A percentile compares a stretch with the other conserved stretches of the same genome.
Conservation (phyloP, 2,113 vertebrate genomes). For the Coregonus clupeaformis region DNA sequence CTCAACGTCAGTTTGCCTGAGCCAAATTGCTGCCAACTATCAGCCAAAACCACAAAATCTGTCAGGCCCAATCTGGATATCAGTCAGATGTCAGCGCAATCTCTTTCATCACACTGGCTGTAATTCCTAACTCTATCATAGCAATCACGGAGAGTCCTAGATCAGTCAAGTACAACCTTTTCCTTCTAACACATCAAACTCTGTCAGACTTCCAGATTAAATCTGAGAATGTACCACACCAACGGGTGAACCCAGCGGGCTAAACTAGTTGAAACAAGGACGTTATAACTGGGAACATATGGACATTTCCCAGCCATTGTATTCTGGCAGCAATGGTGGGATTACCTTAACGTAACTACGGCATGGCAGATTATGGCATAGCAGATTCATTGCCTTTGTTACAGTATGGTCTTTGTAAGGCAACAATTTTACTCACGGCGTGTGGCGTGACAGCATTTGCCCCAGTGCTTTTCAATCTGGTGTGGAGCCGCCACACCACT, state of each 20-base stretch:
- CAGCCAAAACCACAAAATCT: neutral
- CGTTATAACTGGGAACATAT: neutral
- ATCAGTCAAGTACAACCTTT: constrained; percentile 65
- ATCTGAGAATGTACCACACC: neutral
- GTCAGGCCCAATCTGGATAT: constrained; percentile 1
- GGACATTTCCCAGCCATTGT: neutral
- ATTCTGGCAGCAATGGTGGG: neutral
- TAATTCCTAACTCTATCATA: constrained; percentile 65
- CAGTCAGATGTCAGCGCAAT: constrained; percentile 29
- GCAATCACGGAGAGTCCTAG: constrained; percentile 58
- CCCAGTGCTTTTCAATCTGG: too few relatives aligned
- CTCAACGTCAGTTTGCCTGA: neutral
- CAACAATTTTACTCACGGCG: too few relatives aligned
- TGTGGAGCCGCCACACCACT: too few relatives aligned
- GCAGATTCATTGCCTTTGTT: too few relatives aligned
- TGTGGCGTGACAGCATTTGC: too few relatives aligned
- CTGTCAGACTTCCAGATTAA: constrained; percentile 42
- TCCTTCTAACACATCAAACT: constrained; percentile 68
- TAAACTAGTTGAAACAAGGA: too few relatives aligned
- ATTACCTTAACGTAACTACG: neutral
- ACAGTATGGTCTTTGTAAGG: too few relatives aligned
- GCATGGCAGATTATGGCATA: too few relatives aligned
- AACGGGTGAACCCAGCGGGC: constrained; percentile 8
- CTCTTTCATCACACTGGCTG: constrained; percentile 51
- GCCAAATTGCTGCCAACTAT: too few relatives aligned